Percentiles rank a stretch among this genome's conserved stretches.
Conservation (phyloP, 2,888 invertebrate species). For the Plebejus argus region DNA sequence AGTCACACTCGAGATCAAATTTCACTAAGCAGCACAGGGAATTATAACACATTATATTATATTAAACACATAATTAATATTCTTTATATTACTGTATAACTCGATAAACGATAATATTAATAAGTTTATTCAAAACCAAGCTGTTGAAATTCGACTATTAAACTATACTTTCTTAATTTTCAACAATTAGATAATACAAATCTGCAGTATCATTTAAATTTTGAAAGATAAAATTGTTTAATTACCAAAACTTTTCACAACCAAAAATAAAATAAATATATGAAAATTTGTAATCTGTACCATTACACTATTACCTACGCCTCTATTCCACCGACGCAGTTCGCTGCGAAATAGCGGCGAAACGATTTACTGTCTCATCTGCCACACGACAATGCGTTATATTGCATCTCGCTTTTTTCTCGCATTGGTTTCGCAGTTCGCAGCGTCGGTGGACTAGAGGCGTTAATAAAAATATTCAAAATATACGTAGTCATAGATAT, state of each 20-base stretch:
- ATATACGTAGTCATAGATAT: not conserved
- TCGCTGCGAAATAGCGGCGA: too few relatives aligned
- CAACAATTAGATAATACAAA: not conserved
- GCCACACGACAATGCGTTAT: too few relatives aligned
- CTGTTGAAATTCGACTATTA: not conserved
- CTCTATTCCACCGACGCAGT: too few relatives aligned
- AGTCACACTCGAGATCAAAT: slow-evolving; percentile 14
- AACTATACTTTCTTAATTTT: not conserved
- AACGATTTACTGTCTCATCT: too few relatives aligned
- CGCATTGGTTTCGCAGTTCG: too few relatives aligned
- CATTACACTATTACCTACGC: too few relatives aligned
- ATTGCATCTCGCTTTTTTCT: too few relatives aligned
- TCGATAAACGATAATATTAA: not conserved
- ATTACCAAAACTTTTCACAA: not conserved
- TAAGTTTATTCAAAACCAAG: not conserved
- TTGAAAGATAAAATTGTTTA: not conserved
- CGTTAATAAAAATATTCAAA: not conserved
- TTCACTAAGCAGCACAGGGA: slow-evolving; percentile 11
- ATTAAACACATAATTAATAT: not conserved
- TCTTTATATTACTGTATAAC: not conserved
- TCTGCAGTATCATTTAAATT: not conserved
- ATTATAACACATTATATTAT: not conserved
- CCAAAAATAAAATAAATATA: not conserved
- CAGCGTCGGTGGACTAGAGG: too few relatives aligned
- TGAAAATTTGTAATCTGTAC: not conserved